Evolutionary conservation across 2,797 vertebrate species (phyloP).

Genomic region (Acanthurus tractus): DNA sequence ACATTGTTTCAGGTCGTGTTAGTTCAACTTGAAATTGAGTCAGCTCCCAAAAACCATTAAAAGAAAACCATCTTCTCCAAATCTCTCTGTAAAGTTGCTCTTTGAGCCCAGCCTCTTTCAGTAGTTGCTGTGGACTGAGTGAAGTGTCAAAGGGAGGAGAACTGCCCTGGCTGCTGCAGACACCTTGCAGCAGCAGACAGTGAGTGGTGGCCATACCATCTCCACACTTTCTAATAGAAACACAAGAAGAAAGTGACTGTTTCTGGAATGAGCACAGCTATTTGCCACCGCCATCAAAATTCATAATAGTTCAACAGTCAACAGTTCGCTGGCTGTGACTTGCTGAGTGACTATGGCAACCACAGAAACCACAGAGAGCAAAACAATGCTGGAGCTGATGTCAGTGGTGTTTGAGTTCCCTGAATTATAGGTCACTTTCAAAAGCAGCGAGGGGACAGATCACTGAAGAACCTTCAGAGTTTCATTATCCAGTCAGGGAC

Average conservation of each 20-base stretch:
- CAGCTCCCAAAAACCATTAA: not conserved
- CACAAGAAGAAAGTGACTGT: not conserved
- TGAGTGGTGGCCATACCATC: no score
- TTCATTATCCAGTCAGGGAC: no score
- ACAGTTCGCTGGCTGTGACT: no score
- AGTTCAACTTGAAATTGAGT: constrained; percentile 22
- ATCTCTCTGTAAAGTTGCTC: not conserved
- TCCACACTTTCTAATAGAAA: not conserved
- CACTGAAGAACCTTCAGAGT: not conserved
- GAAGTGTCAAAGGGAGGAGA: not conserved
- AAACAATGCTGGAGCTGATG: not conserved
- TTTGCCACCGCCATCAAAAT: not conserved
- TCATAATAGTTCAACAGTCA: not conserved
- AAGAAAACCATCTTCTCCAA: not conserved
- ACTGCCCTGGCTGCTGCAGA: not conserved
- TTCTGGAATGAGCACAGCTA: not conserved
- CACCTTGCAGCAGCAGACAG: not conserved
- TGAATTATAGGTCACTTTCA: not conserved
- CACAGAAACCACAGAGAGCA: not conserved
- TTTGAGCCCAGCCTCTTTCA: not conserved
- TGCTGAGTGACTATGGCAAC: not conserved
- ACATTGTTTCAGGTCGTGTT: constrained; percentile 12
- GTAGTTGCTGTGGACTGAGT: not conserved
- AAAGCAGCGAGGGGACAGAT: not conserved
- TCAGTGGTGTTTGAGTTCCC: not conserved